Evolutionary conservation across 1,140 invertebrate species (phyloP).

Genomic region (Oreohelix idahoensis): DNA sequence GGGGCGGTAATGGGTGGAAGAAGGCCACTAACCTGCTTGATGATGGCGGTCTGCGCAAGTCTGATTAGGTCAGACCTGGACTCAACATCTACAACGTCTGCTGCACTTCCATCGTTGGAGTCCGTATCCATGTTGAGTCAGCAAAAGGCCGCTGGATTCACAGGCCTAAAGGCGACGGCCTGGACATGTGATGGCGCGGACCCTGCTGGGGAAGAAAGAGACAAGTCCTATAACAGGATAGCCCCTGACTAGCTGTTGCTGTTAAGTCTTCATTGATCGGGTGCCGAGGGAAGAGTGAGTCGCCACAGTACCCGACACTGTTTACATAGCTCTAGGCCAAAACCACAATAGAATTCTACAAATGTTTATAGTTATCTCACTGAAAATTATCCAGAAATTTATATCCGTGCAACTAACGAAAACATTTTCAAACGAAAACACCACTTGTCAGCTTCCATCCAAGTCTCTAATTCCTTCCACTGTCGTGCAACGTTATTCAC

Average conservation of each 20-base stretch:
- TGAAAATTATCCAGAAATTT: background rate
- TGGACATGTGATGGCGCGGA: conserved; percentile 30
- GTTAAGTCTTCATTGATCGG: conserved; percentile 20
- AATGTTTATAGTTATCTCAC: too few relatives aligned
- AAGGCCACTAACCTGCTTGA: conserved; percentile 68
- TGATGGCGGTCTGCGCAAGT: conserved; percentile 71
- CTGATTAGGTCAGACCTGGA: conserved; percentile 70
- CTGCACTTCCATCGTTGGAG: conserved; percentile 64
- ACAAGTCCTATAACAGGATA: background rate
- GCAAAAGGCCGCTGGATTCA: conserved; percentile 20
- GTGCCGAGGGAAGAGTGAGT: background rate
- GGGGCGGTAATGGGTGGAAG: background rate
- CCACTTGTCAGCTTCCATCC: too few relatives aligned
- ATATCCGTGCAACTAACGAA: too few relatives aligned
- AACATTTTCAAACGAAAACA: too few relatives aligned
- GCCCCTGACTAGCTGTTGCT: conserved; percentile 9
- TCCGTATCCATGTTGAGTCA: conserved; percentile 66
- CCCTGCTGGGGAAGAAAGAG: conserved; percentile 10
- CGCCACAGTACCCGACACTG: background rate
- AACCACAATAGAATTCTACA: background rate
- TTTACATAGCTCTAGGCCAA: conserved; percentile 17
- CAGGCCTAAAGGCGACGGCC: background rate
- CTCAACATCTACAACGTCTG: conserved; percentile 67
- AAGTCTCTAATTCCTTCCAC: too few relatives aligned
- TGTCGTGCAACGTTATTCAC: too few relatives aligned